Evolutionary conservation across 2,888 invertebrate species (phyloP).

Genomic region (Listrodromus nycthemerus): DNA sequence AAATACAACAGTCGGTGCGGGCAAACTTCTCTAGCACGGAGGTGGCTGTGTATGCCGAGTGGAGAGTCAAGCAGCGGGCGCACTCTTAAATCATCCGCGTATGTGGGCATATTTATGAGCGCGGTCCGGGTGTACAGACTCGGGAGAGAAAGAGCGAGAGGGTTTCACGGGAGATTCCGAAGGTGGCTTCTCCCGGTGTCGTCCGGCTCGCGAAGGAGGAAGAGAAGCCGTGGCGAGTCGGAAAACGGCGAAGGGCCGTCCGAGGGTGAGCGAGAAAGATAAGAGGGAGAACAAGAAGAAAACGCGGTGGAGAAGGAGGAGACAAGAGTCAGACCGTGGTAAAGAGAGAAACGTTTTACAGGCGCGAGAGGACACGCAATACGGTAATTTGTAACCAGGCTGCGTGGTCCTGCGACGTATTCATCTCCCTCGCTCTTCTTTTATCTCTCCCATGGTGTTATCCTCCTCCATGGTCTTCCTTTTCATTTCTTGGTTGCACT

Average conservation of each 20-base stretch:
- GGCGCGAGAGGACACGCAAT: constrained; percentile 73
- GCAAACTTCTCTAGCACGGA: constrained; percentile 9
- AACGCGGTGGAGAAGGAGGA: constrained; percentile 4
- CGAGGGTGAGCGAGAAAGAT: constrained; percentile 13
- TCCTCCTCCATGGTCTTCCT: constrained; percentile 35
- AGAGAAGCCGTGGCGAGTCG: constrained; percentile 4
- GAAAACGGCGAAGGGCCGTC: constrained; percentile 29
- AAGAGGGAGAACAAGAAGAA: constrained; percentile 7
- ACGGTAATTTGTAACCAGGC: constrained; percentile 76
- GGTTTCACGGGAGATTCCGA: constrained; percentile 41
- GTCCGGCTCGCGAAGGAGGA: constrained; percentile 37
- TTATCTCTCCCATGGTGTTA: constrained; percentile 27
- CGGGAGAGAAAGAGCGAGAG: not conserved
- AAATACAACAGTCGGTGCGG: constrained; percentile 27
- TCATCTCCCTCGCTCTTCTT: constrained; percentile 47
- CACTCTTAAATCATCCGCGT: constrained; percentile 68
- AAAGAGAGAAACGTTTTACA: constrained; percentile 30
- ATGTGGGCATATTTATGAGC: constrained; percentile 70
- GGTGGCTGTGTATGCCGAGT: constrained; percentile 1
- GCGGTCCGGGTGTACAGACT: constrained; percentile 40
- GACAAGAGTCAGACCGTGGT: constrained; percentile 17
- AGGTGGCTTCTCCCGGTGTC: constrained; percentile 17
- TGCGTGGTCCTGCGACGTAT: constrained; percentile 68
- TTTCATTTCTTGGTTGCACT: constrained; percentile 28
- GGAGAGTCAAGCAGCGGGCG: constrained; percentile 63